phyloP scores from a whole-genome alignment of 2,113 vertebrate species.

The Callorhinus ursinus region DNA sequence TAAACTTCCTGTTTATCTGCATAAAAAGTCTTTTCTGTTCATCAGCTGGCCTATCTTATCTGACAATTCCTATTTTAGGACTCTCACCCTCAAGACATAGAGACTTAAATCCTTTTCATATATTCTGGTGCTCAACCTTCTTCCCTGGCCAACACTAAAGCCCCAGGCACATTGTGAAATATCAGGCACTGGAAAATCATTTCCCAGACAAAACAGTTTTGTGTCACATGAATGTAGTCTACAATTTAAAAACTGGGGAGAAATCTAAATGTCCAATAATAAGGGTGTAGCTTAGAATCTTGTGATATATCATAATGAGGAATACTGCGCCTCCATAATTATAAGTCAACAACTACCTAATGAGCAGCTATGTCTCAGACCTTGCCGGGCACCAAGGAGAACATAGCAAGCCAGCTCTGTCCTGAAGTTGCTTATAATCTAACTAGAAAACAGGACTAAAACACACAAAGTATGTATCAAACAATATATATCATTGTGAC shows the following conservation, averaged over 20 bases:
- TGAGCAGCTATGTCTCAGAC: not conserved
- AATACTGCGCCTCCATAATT: not conserved
- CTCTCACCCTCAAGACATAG: not conserved
- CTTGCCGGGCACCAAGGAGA: not conserved
- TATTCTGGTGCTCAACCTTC: not conserved
- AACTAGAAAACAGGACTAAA: not conserved
- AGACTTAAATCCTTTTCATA: constrained; percentile 10
- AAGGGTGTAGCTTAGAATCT: not conserved
- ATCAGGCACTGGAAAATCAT: not conserved
- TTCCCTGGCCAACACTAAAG: not conserved
- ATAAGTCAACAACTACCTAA: not conserved
- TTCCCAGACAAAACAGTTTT: not conserved
- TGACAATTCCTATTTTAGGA: not conserved
- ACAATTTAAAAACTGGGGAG: not conserved
- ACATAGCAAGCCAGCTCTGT: not conserved
- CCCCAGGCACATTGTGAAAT: not conserved
- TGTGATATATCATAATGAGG: not conserved
- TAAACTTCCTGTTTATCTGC: constrained; percentile 68
- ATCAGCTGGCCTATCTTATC: constrained; percentile 3
- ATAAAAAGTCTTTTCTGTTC: constrained; percentile 48
- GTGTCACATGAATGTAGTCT: not conserved
- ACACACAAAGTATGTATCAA: not conserved
- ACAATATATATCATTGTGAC: not conserved
- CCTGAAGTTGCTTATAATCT: not conserved
- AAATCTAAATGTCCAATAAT: not conserved